These are phyloP conservation scores for Temnothorax nylanderi DNA, from an alignment of 1,140 invertebrate genomes.

Conservation along the genomic window DNA sequence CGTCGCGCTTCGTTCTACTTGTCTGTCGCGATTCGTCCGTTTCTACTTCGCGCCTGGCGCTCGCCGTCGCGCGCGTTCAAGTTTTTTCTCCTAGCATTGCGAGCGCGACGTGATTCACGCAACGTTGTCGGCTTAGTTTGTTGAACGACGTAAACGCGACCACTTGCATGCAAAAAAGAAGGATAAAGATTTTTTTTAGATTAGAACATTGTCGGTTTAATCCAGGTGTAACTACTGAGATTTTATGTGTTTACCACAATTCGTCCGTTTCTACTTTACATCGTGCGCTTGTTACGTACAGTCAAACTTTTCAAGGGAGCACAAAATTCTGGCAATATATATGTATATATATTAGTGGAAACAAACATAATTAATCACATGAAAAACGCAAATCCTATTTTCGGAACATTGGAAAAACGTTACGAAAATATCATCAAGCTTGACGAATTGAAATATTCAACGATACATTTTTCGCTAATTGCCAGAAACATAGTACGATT, in stretches of 20 bases:
- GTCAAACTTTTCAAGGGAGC: neutral
- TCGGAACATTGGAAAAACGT: neutral
- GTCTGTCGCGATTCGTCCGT: slow-evolving; percentile 33
- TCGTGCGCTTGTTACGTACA: too few species aligned
- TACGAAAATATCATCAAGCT: neutral
- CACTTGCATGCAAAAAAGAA: neutral
- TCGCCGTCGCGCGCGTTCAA: neutral
- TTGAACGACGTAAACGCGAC: neutral
- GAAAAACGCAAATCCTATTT: neutral
- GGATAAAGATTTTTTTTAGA: neutral
- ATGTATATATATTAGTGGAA: neutral
- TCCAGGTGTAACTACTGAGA: neutral
- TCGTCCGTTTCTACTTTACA: slow-evolving; percentile 18
- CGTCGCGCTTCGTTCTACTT: slow-evolving; percentile 27
- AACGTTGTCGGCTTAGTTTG: neutral
- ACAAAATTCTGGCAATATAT: neutral
- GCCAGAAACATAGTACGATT: neutral
- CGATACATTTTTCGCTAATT: neutral
- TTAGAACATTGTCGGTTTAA: neutral
- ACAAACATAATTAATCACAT: neutral
- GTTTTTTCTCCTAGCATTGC: neutral
- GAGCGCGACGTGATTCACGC: slow-evolving; percentile 28
- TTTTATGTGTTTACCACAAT: neutral
- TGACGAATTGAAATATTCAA: neutral
- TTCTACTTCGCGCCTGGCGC: slow-evolving; percentile 18